A percentile compares a stretch with the other conserved stretches of the same genome.
Evolutionary conservation across 2,113 vertebrate species (phyloP).

Genomic region (Ctenomys sociabilis): DNA sequence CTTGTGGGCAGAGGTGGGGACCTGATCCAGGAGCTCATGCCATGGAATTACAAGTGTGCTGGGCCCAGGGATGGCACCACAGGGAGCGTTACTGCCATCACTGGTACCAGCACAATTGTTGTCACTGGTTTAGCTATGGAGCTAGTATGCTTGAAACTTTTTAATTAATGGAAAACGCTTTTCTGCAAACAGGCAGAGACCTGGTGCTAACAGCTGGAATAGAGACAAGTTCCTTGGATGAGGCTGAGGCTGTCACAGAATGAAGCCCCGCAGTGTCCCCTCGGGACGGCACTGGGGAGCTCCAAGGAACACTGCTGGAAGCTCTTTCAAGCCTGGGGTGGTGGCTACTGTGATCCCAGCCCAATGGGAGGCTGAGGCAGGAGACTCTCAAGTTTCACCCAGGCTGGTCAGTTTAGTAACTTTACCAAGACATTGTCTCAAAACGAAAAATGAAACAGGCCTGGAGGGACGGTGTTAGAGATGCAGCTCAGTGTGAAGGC

Average conservation of each 20-base stretch:
- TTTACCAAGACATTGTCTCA: not conserved
- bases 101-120: rapidly evolving
- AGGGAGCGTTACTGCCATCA: rapidly evolving
- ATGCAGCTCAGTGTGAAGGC: not conserved
- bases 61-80: rapidly evolving
- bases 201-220: not conserved
- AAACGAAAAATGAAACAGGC: not conserved
- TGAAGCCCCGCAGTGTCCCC: rapidly evolving
- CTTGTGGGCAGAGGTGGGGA: not conserved
- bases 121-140: not conserved
- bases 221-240: not conserved
- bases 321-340: not conserved
- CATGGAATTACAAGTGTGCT: rapidly evolving
- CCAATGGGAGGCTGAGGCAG: not conserved
- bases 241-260: rapidly evolving
- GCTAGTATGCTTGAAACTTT: not conserved
- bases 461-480: not conserved
- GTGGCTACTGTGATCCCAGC: not conserved
- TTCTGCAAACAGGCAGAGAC: not conserved
- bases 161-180: not conserved
- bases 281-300: not conserved
- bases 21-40: not conserved
- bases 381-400: not conserved
- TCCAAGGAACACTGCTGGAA: not conserved
- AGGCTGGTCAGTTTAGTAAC: not conserved